Evolutionary conservation across 2,797 vertebrate genomes (phyloP), one percentile per base, ranked within the genome.

Genomic region (Ispidina lecontei): DNA sequence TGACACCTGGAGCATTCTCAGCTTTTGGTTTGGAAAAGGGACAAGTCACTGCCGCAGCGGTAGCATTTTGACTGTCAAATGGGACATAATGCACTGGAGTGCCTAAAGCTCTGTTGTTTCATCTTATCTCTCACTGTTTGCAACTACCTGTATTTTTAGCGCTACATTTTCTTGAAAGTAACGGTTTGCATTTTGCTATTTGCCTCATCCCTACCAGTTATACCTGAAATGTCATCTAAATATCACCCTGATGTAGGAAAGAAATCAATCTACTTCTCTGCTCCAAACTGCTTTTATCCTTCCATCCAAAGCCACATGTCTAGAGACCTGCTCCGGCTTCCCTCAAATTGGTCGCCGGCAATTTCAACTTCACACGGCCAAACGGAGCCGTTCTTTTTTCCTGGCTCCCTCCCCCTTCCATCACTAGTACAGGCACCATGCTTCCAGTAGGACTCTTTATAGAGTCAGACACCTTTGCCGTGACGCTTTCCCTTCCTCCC

Each of bases 181-280:
- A 84, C 58, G 54, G 95, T 95, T 96, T 93, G 80, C 83, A 71
- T 93, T 95, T 91, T 88, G 76, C 85, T 84, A 6, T 91, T 87
- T 91, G 70, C 79, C 87, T 92, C 84, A 56, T 84, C 76, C 49
- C 68, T 74, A 59, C 84, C 76, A 81, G 89, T 92, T 91, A 67
- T 46, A 94, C 92, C 92, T 92, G 87, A 96, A 96, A 95, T 92
- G 94, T 88, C 91, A 91, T 84, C 77, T 94, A 92, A 94, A 94
- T 96, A 91, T 84, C 73, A 67, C 74, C 14, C 4, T 15, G 41
- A 69, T 60, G 67, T 31, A 39, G 67, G 68, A 51, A 71, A 81
- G 80, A 79, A 92, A 72, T 77, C 68, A 33, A 49, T 55, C 74
- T 59, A 17, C 73, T 75, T 33, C 62, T 73, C 70, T 64, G 41